Conservation (phyloP, 2,888 invertebrate genomes). For the Drosophila silvestris region DNA sequence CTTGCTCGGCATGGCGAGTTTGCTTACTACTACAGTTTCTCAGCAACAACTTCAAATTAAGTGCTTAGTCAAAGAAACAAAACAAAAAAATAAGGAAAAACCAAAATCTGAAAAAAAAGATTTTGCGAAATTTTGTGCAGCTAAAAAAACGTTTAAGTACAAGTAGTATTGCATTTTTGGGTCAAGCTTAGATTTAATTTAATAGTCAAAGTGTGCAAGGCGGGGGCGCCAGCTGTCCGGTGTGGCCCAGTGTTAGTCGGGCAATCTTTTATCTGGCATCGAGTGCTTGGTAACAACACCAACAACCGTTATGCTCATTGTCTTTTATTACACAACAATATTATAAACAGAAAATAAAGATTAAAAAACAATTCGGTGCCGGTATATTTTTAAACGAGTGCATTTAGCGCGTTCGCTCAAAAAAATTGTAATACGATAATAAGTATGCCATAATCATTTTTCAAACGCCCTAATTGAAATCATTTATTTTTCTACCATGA, state of each 20-base stretch:
- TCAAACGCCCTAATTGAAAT: slow-evolving; percentile 78
- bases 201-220: slow-evolving; percentile 30
- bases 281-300: slow-evolving; percentile 16
- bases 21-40: slow-evolving; percentile 11
- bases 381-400: slow-evolving; percentile 53
- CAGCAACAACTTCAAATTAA: slow-evolving; percentile 64
- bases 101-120: slow-evolving; percentile 23
- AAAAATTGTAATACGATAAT: slow-evolving; percentile 69
- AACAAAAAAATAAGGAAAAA: neutral
- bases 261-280: slow-evolving; percentile 49
- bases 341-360: slow-evolving; percentile 64
- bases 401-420: slow-evolving; percentile 49
- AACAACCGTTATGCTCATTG: slow-evolving; percentile 60
- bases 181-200: slow-evolving; percentile 79
- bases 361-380: slow-evolving; percentile 53
- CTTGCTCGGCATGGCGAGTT: slow-evolving; percentile 28
- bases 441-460: slow-evolving; percentile 77
- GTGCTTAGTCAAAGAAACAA: slow-evolving; percentile 60
- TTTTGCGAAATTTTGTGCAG: slow-evolving; percentile 62
- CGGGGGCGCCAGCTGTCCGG: slow-evolving; percentile 50
- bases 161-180: slow-evolving; percentile 55
- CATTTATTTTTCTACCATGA: slow-evolving; percentile 66
- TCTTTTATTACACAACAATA: slow-evolving; percentile 76
- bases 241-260: slow-evolving; percentile 19
- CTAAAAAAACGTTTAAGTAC: slow-evolving; percentile 46